phyloP scores from a whole-genome alignment of 2,113 vertebrate genomes.

The Microcebus lehilahytsara region DNA sequence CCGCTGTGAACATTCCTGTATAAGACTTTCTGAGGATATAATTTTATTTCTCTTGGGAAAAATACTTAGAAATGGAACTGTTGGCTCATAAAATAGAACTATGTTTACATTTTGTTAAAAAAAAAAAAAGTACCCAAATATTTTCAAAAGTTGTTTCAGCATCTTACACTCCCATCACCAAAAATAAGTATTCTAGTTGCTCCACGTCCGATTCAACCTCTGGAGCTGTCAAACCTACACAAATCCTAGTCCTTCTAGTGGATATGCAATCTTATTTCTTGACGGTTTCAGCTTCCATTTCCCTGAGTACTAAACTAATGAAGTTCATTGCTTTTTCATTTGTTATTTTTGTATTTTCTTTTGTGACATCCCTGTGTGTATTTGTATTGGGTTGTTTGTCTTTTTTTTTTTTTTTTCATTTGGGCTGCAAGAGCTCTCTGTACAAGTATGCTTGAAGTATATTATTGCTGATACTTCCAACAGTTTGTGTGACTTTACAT shows the following conservation, averaged over 20 bases:
- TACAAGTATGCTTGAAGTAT: not conserved
- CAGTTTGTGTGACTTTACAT: not conserved
- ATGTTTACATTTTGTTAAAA: not conserved
- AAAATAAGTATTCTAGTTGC: not conserved
- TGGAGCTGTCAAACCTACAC: too few relatives aligned
- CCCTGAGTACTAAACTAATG: not conserved
- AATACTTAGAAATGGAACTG: not conserved
- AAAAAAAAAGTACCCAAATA: not conserved
- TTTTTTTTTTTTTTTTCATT: not conserved
- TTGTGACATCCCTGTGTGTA: not conserved
- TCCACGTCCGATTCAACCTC: not conserved
- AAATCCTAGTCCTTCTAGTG: not conserved
- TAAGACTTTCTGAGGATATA: not conserved
- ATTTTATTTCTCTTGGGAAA: not conserved
- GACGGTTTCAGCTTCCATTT: not conserved
- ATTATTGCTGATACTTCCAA: not conserved
- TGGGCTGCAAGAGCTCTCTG: not conserved
- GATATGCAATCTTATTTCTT: accelerated
- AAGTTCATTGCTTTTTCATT: not conserved
- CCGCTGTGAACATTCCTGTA: accelerated
- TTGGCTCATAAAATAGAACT: accelerated
- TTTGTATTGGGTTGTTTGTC: not conserved
- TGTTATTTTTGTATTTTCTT: not conserved
- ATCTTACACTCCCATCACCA: not conserved
- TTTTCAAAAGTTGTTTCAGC: not conserved